Evolutionary conservation across 2,113 vertebrate species (phyloP).

Genomic region (Archocentrus centrarchus): DNA sequence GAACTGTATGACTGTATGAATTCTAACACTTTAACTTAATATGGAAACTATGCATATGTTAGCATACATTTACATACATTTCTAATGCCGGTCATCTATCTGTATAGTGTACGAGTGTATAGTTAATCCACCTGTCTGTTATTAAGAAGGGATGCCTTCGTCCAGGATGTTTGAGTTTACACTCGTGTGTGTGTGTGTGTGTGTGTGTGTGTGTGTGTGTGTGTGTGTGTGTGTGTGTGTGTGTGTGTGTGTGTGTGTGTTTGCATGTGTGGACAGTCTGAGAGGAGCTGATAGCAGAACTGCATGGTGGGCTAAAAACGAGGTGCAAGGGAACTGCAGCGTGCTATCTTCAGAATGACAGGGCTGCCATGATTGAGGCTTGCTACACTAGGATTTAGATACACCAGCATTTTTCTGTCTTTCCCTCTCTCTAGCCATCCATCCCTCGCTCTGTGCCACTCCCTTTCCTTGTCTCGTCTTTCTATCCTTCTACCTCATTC

Average conservation of each 20-base stretch:
- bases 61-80: conserved; percentile 75
- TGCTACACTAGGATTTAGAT: conserved; percentile 77
- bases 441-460: conserved; percentile 50
- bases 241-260: conserved; percentile 34
- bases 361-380: conserved; percentile 77
- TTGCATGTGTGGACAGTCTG: conserved; percentile 62
- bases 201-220: conserved; percentile 27
- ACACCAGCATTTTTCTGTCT: conserved; percentile 72
- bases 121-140: conserved; percentile 76
- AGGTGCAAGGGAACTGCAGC: conserved; percentile 78
- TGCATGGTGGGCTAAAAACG: conserved; percentile 80
- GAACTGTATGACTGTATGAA: conserved; percentile 54
- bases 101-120: conserved; percentile 53
- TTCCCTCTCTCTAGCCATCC: conserved; percentile 44
- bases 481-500: conserved; percentile 37
- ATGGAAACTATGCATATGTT: conserved; percentile 65
- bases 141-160: conserved; percentile 66
- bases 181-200: not conserved
- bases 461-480: conserved; percentile 52
- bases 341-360: conserved; percentile 78
- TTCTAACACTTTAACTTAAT: conserved; percentile 70
- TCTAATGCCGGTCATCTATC: conserved; percentile 60
- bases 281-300: conserved; percentile 75
- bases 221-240: conserved; percentile 33
- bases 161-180: conserved; percentile 48